A percentile compares a stretch with the other conserved stretches of the same genome.
phyloP scores from a whole-genome alignment of 92 coral and sea anemone genomes.

The Pocillopora grandis region DNA sequence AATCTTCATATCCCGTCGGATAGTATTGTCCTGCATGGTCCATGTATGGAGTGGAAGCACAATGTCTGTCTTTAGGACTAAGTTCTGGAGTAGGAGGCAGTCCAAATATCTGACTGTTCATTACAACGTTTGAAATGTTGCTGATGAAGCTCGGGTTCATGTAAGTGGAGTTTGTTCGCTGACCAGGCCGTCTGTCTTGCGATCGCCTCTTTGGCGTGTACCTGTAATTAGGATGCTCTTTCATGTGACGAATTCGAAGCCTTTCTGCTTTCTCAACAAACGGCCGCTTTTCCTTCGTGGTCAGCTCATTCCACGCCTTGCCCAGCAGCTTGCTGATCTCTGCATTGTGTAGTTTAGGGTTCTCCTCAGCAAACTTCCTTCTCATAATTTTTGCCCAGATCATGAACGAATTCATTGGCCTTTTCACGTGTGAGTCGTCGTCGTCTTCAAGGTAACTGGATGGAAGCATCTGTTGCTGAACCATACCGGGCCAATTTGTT shows the following conservation, averaged over 20 bases:
- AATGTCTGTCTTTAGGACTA: slow-evolving; percentile 46
- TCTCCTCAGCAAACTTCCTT: slow-evolving; percentile 96
- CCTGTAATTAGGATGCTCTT: slow-evolving; percentile 95
- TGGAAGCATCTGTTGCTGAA: slow-evolving; percentile 54
- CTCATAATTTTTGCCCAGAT: slow-evolving; percentile 99
- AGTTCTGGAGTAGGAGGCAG: slow-evolving; percentile 79
- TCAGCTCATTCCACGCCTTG: slow-evolving; percentile 98
- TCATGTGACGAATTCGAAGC: slow-evolving; percentile 95
- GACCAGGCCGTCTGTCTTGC: slow-evolving; percentile 73
- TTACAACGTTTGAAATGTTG: slow-evolving; percentile 59
- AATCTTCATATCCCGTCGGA: slow-evolving; percentile 29
- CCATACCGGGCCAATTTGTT: slow-evolving; percentile 61
- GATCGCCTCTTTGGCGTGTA: slow-evolving; percentile 90
- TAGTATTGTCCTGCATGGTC: slow-evolving; percentile 42
- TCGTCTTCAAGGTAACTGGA: slow-evolving; percentile 81
- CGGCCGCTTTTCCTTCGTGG: slow-evolving; percentile 98
- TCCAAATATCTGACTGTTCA: slow-evolving; percentile 58
- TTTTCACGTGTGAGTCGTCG: slow-evolving; percentile 91
- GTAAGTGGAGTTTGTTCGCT: slow-evolving; percentile 61
- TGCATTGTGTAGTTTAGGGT: slow-evolving; percentile 97
- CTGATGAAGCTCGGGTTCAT: slow-evolving; percentile 67
- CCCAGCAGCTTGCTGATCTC: slow-evolving; percentile 98
- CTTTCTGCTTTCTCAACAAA: slow-evolving; percentile 99
- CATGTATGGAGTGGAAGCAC: slow-evolving; percentile 23
- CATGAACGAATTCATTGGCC: slow-evolving; percentile 99